Evolutionary conservation across 1,140 invertebrate species (phyloP).

Genomic region (Lepidotrigona ventralis): DNA sequence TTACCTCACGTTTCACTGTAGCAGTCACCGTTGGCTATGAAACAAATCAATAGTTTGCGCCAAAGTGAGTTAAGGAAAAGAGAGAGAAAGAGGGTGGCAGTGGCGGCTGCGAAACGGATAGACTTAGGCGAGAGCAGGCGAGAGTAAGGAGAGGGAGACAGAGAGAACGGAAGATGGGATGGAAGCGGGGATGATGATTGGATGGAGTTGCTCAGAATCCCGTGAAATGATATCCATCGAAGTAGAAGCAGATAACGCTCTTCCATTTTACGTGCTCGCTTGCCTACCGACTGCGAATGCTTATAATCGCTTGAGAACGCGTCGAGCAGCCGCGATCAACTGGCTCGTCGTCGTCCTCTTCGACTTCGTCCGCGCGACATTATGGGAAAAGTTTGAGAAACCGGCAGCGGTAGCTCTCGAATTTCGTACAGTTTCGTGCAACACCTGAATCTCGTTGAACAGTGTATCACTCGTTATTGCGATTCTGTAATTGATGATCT

Average conservation of each 20-base stretch:
- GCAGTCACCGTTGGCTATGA: slow-evolving; percentile 61
- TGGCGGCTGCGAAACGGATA: neutral
- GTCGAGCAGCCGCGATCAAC: slow-evolving; percentile 32
- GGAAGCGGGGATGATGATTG: slow-evolving; percentile 59
- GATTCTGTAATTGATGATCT: neutral
- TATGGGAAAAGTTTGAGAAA: slow-evolving; percentile 51
- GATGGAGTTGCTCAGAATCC: slow-evolving; percentile 67
- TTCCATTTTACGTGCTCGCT: slow-evolving; percentile 61
- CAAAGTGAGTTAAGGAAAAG: slow-evolving; percentile 60
- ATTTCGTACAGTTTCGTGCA: neutral
- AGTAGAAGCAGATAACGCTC: slow-evolving; percentile 68
- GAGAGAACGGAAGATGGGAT: neutral
- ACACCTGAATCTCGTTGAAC: neutral
- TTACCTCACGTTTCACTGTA: slow-evolving; percentile 70
- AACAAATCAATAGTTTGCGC: slow-evolving; percentile 73
- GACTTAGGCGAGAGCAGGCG: neutral
- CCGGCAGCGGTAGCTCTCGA: neutral
- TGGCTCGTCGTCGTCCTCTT: slow-evolving; percentile 35
- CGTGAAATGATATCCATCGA: slow-evolving; percentile 71
- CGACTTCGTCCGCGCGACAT: neutral
- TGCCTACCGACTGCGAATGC: slow-evolving; percentile 57
- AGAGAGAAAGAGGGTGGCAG: slow-evolving; percentile 17
- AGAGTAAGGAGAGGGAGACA: neutral
- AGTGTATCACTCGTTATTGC: neutral
- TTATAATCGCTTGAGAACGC: slow-evolving; percentile 54